phyloP scores from a whole-genome alignment of 30 jellyfish, hydroid and myxozoan species.

The Nemopilema nomurai region DNA sequence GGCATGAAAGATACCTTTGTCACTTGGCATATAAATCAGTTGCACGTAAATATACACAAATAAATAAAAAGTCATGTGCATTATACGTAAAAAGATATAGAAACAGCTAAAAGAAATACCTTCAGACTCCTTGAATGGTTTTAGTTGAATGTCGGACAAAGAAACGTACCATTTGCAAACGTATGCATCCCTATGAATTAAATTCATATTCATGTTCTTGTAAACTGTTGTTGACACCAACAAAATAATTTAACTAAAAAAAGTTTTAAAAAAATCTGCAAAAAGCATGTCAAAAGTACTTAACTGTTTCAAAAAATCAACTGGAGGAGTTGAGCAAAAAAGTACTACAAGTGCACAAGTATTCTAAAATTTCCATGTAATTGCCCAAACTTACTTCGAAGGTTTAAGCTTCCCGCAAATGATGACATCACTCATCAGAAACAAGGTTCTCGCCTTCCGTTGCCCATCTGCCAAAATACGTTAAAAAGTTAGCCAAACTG shows the following conservation, averaged over 20 bases:
- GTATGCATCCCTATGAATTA: conserved; percentile 79
- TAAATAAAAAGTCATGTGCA: too few relatives aligned
- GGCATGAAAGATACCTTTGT: too few relatives aligned
- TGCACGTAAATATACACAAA: too few relatives aligned
- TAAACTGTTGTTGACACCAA: too few relatives aligned
- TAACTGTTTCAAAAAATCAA: too few relatives aligned
- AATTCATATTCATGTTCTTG: too few relatives aligned
- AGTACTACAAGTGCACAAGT: neutral
- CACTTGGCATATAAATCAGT: too few relatives aligned
- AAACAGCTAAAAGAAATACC: conserved; percentile 29
- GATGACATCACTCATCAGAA: conserved; percentile 86
- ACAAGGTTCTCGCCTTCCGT: conserved; percentile 80
- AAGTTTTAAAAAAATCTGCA: too few relatives aligned
- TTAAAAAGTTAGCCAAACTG: neutral
- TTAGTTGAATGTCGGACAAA: conserved; percentile 76
- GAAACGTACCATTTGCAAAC: conserved; percentile 95
- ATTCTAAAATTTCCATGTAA: neutral
- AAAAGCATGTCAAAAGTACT: too few relatives aligned
- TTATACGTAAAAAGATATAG: neutral
- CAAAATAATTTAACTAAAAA: too few relatives aligned
- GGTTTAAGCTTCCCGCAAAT: conserved; percentile 93
- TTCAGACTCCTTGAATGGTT: conserved; percentile 83
- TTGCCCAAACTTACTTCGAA: conserved; percentile 74
- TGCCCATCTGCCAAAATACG: conserved; percentile 81
- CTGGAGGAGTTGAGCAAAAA: neutral